These are phyloP conservation scores for Ptychodera flava DNA, from an alignment of 35 echinoderm and acorn worm genomes.

Conservation along the genomic window DNA sequence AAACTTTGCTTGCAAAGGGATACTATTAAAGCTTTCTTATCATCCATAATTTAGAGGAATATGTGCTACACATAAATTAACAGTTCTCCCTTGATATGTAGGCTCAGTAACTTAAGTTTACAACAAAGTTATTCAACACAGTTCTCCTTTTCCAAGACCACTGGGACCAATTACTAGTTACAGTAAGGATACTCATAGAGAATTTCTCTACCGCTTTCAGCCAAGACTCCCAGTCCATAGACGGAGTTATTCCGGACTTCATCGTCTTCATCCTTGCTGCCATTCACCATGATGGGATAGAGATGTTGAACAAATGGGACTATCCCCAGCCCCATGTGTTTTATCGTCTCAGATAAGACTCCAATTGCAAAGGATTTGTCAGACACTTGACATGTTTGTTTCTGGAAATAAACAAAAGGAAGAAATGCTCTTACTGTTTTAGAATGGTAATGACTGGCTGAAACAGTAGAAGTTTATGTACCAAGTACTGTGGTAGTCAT, in stretches of 20 bases:
- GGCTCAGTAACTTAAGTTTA: no score
- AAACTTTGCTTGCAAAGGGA: no score
- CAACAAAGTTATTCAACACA: no score
- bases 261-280: slow-evolving; percentile 66
- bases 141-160: no score
- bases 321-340: slow-evolving; percentile 52
- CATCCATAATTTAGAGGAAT: no score
- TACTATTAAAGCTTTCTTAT: no score
- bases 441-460: not conserved
- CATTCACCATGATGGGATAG: slow-evolving; percentile 49
- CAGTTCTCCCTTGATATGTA: no score
- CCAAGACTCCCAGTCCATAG: slow-evolving; percentile 80
- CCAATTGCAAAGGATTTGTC: slow-evolving; percentile 94
- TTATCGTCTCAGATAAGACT: slow-evolving; percentile 70
- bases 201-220: slow-evolving; percentile 58
- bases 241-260: slow-evolving; percentile 90
- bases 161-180: no score
- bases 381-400: slow-evolving; percentile 57
- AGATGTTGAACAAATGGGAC: slow-evolving; percentile 69
- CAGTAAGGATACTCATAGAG: slow-evolving; percentile 2
- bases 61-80: no score
- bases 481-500: not conserved
- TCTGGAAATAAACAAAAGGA: slow-evolving; percentile 23
- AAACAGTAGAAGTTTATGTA: not conserved
- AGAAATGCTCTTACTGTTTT: not conserved